A percentile compares a stretch with the other conserved stretches of the same genome.
Evolutionary conservation across 2,797 vertebrate genomes (phyloP).

Genomic region (Podarcis siculus): DNA sequence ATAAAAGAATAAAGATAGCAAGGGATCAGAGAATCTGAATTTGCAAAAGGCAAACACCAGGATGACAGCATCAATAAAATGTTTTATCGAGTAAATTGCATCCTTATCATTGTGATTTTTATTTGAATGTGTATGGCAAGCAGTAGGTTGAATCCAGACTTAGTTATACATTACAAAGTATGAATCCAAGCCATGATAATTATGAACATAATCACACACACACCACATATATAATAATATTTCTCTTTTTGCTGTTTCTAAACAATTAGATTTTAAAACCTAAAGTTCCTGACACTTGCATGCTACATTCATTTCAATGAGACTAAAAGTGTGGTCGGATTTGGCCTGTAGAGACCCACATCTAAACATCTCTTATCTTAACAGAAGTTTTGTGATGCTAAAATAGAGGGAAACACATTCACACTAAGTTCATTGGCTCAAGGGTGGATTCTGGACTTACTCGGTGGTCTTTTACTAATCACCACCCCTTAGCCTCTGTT

Average conservation of each 20-base stretch:
- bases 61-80: slow-evolving; percentile 30
- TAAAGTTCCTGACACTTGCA: no score
- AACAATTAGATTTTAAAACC: background rate
- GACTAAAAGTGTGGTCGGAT: background rate
- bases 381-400: background rate
- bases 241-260: background rate
- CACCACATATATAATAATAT: background rate
- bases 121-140: background rate
- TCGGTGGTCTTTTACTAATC: background rate
- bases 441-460: no score
- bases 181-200: slow-evolving; percentile 11
- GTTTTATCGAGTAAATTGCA: slow-evolving; percentile 21
- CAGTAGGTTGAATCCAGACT: no score
- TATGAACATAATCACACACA: accelerated
- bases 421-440: background rate
- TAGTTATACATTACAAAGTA: no score
- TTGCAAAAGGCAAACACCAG: slow-evolving; percentile 23
- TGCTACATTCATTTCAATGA: background rate
- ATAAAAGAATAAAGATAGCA: background rate
- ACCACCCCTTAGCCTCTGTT: background rate
- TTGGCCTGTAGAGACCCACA: background rate
- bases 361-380: background rate
- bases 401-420: background rate
- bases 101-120: slow-evolving; percentile 40
- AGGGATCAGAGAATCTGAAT: slow-evolving; percentile 36